Evolutionary conservation across 35 echinoderm and acorn worm genomes (phyloP), one percentile per base, ranked within the genome.

Genomic region (Ophioderma brevispina): DNA sequence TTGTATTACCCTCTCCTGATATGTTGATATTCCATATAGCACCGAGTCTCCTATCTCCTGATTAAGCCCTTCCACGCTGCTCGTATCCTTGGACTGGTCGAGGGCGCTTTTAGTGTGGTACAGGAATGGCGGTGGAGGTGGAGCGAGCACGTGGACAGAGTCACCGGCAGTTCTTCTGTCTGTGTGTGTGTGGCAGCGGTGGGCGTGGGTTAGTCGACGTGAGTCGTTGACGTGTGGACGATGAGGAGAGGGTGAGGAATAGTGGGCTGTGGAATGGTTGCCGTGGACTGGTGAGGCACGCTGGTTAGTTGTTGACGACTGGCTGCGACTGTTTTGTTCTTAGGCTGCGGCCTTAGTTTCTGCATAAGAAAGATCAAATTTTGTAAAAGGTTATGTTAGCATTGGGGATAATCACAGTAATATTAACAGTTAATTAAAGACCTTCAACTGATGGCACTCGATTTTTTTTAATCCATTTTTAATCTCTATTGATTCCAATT

Each of bases 11-110:
- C 59, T 70, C 23, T 70, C 59, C 5, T 70, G 59, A 13, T 70
- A 81, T 82, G 37, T 39, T 70, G 77, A 76, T n/a, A 90, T 43
- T 38, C 94, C 90, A 52, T 82, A 87, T 28, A 98, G 90, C 39
- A 98, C 96, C 37, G 95, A 70, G 76, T 85, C 95, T 83, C 95
- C 96, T 13, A 98, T 94, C 75, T 98, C 96, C 83, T 98, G 96
- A 84, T 98, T 98, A 11, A 98, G 79, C 23, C 96, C 96, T 64
- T 98, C 96, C 4, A 98, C 96, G 38, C 92, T 94, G 49, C 96
- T 38, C 96, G 85, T 56, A 94, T 94, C 90, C 88, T 8, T 70
- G 59, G 59, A 25, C 59, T 70, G 15, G 59, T 70, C 1, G 59
- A 70, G 59, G 59, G 59, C 59, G 59, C 59, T 70, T 70, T 70